phyloP scores from a whole-genome alignment of 2,888 invertebrate genomes.

The Hermaeophaga mercurialis region DNA sequence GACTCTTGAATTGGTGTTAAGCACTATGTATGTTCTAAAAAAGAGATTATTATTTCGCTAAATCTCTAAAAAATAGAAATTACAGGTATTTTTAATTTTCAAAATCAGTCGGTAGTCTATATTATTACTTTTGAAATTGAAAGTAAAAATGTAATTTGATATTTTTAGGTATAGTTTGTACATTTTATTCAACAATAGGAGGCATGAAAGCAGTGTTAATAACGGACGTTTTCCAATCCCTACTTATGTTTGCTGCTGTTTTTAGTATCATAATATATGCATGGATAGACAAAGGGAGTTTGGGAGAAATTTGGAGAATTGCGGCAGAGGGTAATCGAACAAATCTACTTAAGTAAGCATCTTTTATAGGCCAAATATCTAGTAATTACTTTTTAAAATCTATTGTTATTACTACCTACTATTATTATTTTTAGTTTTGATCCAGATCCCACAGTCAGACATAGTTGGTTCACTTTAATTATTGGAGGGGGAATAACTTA shows the following conservation, averaged over 20 bases:
- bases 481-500: constrained; percentile 84
- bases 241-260: constrained; percentile 84
- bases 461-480: constrained; percentile 81
- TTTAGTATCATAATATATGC: constrained; percentile 79
- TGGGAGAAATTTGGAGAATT: constrained; percentile 72
- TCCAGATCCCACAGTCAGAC: constrained; percentile 79
- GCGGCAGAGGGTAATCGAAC: constrained; percentile 74
- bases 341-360: constrained; percentile 67
- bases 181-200: constrained; percentile 85
- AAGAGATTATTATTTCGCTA: too few relatives aligned
- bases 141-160: neutral
- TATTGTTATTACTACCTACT: constrained; percentile 1
- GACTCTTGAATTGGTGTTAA: too few relatives aligned
- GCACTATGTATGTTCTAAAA: too few relatives aligned
- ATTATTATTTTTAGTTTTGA: constrained; percentile 65
- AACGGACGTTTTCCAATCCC: constrained; percentile 84
- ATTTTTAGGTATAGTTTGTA: constrained; percentile 70
- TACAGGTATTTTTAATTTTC: too few relatives aligned
- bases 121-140: too few relatives aligned
- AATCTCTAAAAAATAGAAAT: too few relatives aligned
- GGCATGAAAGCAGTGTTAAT: constrained; percentile 91
- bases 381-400: too few relatives aligned
- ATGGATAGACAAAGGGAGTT: constrained; percentile 70
- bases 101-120: too few relatives aligned
- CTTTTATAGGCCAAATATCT: too few relatives aligned